These are phyloP conservation scores for Hirundichthys speculiger DNA, from an alignment of 2,113 vertebrate genomes.

Conservation along the genomic window DNA sequence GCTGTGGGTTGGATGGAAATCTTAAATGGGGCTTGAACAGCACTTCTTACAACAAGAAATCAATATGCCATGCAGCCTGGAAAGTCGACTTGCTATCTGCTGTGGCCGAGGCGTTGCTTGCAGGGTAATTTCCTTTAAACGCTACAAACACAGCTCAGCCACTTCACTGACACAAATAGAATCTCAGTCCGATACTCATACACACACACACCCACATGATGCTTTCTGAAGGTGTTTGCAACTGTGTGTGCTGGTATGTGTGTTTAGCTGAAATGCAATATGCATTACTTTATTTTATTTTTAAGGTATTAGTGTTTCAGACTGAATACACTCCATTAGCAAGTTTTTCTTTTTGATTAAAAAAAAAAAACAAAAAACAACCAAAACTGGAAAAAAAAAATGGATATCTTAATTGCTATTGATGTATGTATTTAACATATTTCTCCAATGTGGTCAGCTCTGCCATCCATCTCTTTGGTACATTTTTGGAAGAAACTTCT, in stretches of 20 bases:
- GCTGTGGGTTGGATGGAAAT: constrained; percentile 96
- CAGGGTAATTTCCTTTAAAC: constrained; percentile 83
- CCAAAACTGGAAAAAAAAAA: too few relatives aligned
- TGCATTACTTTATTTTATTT: background rate
- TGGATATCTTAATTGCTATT: too few relatives aligned
- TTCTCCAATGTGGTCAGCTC: too few relatives aligned
- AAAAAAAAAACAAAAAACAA: too few relatives aligned
- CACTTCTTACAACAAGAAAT: constrained; percentile 98
- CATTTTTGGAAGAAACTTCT: too few relatives aligned
- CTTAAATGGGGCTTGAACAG: constrained; percentile 99
- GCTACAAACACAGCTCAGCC: constrained; percentile 74
- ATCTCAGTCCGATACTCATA: constrained; percentile 51
- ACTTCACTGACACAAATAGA: constrained; percentile 69
- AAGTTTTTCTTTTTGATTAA: too few relatives aligned
- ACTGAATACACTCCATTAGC: too few relatives aligned
- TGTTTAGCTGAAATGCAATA: background rate
- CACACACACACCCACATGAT: constrained; percentile 45
- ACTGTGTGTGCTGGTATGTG: background rate
- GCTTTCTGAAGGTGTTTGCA: constrained; percentile 26
- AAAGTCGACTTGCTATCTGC: constrained; percentile 81
- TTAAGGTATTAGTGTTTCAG: too few relatives aligned
- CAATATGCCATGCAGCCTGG: constrained; percentile 92
- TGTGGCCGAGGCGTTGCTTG: constrained; percentile 82
- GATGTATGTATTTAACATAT: too few relatives aligned
- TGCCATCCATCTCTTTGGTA: too few relatives aligned